A percentile compares a stretch with the other conserved stretches of the same genome.
These are phyloP conservation scores for Euplexia lucipara DNA, from an alignment of 2,888 invertebrate genomes.

Conservation along the genomic window DNA sequence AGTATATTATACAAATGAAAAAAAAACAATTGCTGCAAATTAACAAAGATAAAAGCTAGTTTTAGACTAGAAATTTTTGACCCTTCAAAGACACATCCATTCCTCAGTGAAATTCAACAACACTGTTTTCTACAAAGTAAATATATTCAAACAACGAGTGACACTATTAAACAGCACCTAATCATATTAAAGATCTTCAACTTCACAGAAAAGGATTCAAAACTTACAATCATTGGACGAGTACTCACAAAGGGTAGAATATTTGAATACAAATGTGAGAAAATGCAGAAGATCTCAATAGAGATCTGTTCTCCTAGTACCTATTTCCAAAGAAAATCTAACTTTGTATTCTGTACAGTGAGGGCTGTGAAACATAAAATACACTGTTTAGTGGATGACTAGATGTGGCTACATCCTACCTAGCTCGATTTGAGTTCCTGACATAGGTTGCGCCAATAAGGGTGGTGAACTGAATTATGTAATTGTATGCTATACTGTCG, in stretches of 20 bases:
- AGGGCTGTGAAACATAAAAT: slow-evolving; percentile 49
- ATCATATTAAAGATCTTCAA: slow-evolving; percentile 51
- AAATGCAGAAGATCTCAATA: slow-evolving; percentile 68
- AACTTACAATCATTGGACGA: slow-evolving; percentile 69
- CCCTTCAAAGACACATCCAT: neutral
- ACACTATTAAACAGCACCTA: slow-evolving; percentile 38
- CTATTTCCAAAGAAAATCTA: slow-evolving; percentile 52
- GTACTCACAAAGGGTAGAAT: slow-evolving; percentile 69
- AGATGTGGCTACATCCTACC: slow-evolving; percentile 16
- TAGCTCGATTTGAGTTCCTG: slow-evolving; percentile 16
- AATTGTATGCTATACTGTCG: slow-evolving; percentile 9
- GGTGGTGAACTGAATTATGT: slow-evolving; percentile 30
- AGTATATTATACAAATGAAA: no score
- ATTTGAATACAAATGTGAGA: slow-evolving; percentile 78
- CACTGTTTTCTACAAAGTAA: slow-evolving; percentile 13
- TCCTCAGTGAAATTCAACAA: neutral
- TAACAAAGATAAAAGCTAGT: no score
- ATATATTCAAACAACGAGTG: slow-evolving; percentile 15
- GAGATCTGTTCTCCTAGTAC: slow-evolving; percentile 55
- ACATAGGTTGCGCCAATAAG: slow-evolving; percentile 24
- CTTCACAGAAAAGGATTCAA: slow-evolving; percentile 41
- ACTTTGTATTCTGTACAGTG: slow-evolving; percentile 58
- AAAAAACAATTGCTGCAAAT: no score
- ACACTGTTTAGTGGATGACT: slow-evolving; percentile 47
- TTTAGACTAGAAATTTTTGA: no score